These are phyloP conservation scores for Euglossa dilemma DNA, from an alignment of 1,140 invertebrate genomes.

Conservation along the genomic window DNA sequence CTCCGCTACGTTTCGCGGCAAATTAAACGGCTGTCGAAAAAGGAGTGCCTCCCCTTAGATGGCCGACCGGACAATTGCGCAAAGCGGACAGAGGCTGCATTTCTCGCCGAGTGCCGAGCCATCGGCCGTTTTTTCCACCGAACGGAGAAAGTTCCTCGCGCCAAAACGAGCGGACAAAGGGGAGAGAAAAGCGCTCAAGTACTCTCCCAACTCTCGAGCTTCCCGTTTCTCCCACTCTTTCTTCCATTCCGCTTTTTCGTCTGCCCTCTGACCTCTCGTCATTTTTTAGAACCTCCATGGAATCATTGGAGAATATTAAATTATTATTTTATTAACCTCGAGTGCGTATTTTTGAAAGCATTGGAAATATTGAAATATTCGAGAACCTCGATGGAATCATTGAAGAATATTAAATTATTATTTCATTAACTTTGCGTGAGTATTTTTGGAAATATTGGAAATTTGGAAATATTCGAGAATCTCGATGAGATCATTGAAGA, in stretches of 20 bases:
- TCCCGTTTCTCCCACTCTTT: neutral
- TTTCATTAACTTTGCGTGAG: no score
- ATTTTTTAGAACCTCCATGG: no score
- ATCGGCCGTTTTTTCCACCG: conserved; percentile 39
- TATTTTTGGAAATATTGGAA: no score
- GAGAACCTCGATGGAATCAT: no score
- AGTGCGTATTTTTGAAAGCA: no score
- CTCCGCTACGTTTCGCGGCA: neutral
- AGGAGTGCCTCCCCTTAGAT: conserved; percentile 50
- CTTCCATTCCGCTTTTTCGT: neutral
- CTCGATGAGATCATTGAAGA: no score
- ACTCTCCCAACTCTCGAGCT: neutral
- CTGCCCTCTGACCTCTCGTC: no score
- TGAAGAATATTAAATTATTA: no score
- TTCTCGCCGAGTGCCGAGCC: conserved; percentile 16
- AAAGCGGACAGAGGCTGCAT: conserved; percentile 31
- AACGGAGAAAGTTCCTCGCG: conserved; percentile 48
- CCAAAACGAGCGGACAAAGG: conserved; percentile 23
- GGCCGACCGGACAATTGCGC: conserved; percentile 41
- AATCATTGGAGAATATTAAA: no score
- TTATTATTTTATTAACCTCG: no score
- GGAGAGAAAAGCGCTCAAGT: neutral
- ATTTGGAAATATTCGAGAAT: no score
- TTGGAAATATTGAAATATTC: no score
- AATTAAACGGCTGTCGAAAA: conserved; percentile 42